Conservation (phyloP, 2,797 vertebrate genomes). For the Microctenopoma lineatum region DNA sequence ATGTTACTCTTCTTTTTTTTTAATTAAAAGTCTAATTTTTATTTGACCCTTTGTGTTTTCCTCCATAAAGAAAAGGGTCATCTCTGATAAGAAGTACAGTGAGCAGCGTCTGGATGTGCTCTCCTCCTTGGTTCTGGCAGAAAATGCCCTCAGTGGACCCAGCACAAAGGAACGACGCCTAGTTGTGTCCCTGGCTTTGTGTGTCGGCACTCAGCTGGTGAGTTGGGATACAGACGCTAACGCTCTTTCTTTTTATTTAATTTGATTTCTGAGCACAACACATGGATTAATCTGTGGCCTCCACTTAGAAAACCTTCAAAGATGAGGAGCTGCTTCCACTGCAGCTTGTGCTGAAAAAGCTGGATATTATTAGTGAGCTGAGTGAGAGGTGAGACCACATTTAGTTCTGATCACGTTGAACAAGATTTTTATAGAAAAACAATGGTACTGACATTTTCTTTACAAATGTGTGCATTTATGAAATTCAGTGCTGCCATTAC, state of each 20-base stretch:
- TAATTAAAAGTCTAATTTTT: not conserved
- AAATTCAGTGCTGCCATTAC: constrained; percentile 1
- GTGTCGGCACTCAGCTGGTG: constrained; percentile 98
- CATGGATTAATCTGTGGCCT: constrained; percentile 1
- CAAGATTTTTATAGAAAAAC: not conserved
- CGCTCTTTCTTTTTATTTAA: not conserved
- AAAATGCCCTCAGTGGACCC: constrained; percentile 94
- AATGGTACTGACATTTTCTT: not conserved
- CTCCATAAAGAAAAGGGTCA: constrained; percentile 91
- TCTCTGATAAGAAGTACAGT: constrained; percentile 99
- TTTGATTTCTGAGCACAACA: not conserved
- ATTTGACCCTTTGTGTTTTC: constrained; percentile 31
- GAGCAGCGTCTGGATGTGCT: constrained; percentile 97
- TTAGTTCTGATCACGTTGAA: accelerated
- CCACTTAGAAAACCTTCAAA: constrained; percentile 93
- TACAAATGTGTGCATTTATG: not conserved
- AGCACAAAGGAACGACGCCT: constrained; percentile 95
- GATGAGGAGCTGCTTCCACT: constrained; percentile 95
- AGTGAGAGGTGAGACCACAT: constrained; percentile 85
- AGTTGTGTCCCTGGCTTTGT: constrained; percentile 92
- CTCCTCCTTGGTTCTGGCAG: constrained; percentile 94
- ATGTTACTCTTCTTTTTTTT: not conserved
- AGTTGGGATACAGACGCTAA: not conserved
- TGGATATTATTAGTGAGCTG: constrained; percentile 96
- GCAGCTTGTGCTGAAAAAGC: constrained; percentile 95